Percentiles rank a stretch among this genome's conserved stretches.
Evolutionary conservation across 53 echinoderm and acorn worm genomes (phyloP).

Genomic region (Actinopyga echinites): DNA sequence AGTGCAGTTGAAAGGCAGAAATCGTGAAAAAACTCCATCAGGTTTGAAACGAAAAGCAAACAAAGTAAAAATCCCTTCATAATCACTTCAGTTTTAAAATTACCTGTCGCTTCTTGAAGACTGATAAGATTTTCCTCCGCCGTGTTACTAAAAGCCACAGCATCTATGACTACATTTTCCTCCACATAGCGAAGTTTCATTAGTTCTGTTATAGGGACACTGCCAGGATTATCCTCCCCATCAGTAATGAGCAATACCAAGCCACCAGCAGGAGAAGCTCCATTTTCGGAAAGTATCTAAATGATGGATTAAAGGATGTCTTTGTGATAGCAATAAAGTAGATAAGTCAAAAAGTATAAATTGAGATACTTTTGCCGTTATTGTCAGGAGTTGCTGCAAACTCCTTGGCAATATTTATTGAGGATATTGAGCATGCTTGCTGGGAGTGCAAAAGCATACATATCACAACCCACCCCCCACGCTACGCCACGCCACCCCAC

Average conservation of each 20-base stretch:
- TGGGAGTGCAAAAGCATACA: background rate
- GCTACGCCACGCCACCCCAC: too few species aligned
- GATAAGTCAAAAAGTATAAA: too few species aligned
- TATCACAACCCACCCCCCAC: too few species aligned
- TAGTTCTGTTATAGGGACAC: background rate
- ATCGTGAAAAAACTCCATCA: too few species aligned
- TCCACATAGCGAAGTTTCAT: background rate
- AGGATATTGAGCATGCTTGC: background rate
- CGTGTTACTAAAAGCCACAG: constrained; percentile 22
- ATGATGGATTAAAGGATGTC: too few species aligned
- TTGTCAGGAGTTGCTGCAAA: too few species aligned
- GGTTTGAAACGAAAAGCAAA: background rate
- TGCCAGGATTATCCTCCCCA: constrained; percentile 6
- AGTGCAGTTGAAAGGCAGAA: too few species aligned
- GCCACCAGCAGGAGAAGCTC: constrained; percentile 22
- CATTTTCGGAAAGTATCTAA: background rate
- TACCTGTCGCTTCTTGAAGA: constrained; percentile 23
- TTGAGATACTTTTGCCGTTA: too few species aligned
- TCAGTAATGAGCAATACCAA: constrained; percentile 19
- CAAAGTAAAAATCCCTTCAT: background rate
- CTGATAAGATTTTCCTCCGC: constrained; percentile 25
- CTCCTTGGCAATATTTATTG: too few species aligned
- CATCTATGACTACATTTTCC: constrained; percentile 11
- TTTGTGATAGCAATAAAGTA: too few species aligned
- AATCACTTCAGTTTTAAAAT: background rate